A percentile compares a stretch with the other conserved stretches of the same genome.
Conservation (phyloP, 2,113 vertebrate species). For the Phoenicopterus ruber region DNA sequence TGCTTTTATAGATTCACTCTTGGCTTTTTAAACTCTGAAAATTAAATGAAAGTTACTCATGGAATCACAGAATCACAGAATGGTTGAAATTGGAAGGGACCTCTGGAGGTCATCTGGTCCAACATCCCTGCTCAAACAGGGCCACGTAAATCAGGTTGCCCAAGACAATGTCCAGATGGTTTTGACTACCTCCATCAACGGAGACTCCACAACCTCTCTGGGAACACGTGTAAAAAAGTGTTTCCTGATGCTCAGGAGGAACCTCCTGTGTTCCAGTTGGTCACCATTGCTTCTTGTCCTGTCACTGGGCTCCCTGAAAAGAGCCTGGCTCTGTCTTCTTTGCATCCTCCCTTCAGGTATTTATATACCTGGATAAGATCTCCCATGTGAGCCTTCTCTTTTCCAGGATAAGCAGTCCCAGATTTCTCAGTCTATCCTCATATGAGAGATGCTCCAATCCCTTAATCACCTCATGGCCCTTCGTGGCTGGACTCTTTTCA, state of each 20-base stretch:
- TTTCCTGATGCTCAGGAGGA: not conserved
- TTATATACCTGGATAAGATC: not conserved
- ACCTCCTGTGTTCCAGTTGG: not conserved
- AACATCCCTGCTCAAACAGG: not conserved
- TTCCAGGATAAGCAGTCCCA: not conserved
- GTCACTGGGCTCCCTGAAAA: not conserved
- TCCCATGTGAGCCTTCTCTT: not conserved
- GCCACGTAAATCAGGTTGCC: not conserved
- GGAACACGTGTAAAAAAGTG: not conserved
- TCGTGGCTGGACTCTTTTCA: not conserved
- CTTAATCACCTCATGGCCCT: not conserved
- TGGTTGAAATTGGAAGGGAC: not conserved
- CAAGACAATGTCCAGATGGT: too few relatives aligned
- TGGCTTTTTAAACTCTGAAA: not conserved
- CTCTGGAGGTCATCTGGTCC: not conserved
- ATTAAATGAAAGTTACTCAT: not conserved
- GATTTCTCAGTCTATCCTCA: not conserved
- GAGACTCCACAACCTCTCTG: not conserved
- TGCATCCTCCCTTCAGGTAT: not conserved
- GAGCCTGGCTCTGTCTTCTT: not conserved
- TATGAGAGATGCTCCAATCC: not conserved
- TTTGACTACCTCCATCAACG: not conserved
- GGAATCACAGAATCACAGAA: not conserved
- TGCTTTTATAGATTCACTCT: not conserved
- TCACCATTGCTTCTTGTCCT: not conserved